Evolutionary conservation across 2,797 vertebrate genomes (phyloP).

Genomic region (Limosa lapponica): DNA sequence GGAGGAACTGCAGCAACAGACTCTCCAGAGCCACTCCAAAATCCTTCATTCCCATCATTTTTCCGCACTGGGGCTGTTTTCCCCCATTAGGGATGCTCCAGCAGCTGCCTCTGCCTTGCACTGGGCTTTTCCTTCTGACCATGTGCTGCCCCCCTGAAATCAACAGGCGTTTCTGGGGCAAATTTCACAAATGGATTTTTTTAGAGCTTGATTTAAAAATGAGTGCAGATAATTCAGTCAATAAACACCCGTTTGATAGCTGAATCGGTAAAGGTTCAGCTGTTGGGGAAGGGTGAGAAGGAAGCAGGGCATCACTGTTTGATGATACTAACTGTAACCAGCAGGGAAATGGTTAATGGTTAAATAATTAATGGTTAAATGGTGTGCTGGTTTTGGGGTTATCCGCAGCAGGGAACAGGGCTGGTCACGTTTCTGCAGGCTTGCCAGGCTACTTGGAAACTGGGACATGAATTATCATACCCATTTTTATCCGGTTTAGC

Average conservation of each 20-base stretch:
- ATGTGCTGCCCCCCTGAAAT: background rate
- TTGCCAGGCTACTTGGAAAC: background rate
- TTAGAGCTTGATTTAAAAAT: background rate
- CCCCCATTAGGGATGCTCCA: background rate
- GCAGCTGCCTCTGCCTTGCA: background rate
- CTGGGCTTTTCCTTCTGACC: background rate
- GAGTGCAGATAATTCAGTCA: background rate
- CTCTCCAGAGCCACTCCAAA: background rate
- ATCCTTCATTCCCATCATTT: background rate
- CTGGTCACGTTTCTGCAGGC: background rate
- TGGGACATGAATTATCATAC: background rate
- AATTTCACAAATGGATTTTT: background rate
- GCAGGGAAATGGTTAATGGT: background rate
- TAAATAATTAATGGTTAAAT: background rate
- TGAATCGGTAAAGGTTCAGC: background rate
- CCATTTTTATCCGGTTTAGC: background rate
- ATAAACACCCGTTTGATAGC: rapidly evolving
- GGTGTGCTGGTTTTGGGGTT: background rate
- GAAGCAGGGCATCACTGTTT: background rate
- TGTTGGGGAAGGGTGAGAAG: background rate
- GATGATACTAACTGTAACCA: background rate
- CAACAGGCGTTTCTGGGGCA: background rate
- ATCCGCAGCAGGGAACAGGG: background rate
- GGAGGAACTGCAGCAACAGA: background rate
- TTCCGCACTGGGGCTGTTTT: background rate